Conservation (phyloP, 2,113 vertebrate genomes). For the Morone chrysops region DNA sequence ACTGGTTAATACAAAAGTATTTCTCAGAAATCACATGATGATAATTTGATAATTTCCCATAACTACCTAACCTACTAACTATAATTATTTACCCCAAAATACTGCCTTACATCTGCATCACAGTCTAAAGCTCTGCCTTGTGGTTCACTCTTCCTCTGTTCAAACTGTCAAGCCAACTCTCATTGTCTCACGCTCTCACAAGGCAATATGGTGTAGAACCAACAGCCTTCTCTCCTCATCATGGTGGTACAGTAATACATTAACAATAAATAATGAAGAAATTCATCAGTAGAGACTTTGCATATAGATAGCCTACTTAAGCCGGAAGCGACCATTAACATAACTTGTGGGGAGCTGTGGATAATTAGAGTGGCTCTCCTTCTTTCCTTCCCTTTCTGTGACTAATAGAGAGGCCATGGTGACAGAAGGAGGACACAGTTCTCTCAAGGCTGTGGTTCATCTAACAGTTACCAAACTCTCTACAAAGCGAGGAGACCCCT, state of each 20-base stretch:
- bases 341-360: slow-evolving; percentile 78
- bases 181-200: slow-evolving; percentile 14
- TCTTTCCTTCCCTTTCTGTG: slow-evolving; percentile 60
- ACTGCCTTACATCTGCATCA: not conserved
- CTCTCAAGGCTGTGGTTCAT: slow-evolving; percentile 31
- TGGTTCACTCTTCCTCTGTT: slow-evolving; percentile 13
- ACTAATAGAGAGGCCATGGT: slow-evolving; percentile 64
- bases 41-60: not conserved
- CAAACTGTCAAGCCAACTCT: slow-evolving; percentile 28
- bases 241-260: slow-evolving; percentile 81
- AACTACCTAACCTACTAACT: not conserved
- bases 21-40: not conserved
- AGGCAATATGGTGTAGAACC: slow-evolving; percentile 53
- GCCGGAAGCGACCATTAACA: slow-evolving; percentile 81
- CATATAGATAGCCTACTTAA: slow-evolving; percentile 90
- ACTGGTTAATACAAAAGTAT: not conserved
- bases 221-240: slow-evolving; percentile 70
- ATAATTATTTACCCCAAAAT: not conserved
- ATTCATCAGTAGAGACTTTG: slow-evolving; percentile 86
- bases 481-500: slow-evolving; percentile 4
- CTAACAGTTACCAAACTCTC: slow-evolving; percentile 33
- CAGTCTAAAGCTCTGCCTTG: slow-evolving; percentile 1
- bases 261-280: slow-evolving; percentile 88
- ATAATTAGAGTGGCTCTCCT: slow-evolving; percentile 80
- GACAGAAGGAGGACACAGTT: slow-evolving; percentile 65